These are phyloP conservation scores for Hirundo rustica DNA, from an alignment of 2,797 vertebrate species.

Conservation along the genomic window DNA sequence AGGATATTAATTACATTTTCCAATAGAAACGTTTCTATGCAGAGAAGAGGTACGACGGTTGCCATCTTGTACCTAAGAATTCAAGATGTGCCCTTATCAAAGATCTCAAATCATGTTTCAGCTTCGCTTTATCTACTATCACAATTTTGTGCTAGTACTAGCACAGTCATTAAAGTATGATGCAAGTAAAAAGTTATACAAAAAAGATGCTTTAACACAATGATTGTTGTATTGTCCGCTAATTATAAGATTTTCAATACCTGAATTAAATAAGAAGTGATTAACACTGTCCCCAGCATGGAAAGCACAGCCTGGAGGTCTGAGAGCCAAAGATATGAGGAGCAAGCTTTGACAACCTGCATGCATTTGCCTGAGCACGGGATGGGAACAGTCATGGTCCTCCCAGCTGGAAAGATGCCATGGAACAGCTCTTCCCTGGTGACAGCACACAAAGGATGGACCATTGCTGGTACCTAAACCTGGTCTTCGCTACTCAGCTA, in stretches of 20 bases:
- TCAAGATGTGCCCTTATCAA: neutral
- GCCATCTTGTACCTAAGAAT: neutral
- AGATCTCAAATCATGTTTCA: neutral
- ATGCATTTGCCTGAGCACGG: neutral
- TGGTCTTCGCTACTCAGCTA: neutral
- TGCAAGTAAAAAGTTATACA: neutral
- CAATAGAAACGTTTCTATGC: neutral
- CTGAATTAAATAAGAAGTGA: neutral
- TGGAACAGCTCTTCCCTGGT: neutral
- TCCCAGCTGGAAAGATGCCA: neutral
- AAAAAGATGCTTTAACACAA: neutral
- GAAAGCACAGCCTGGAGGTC: neutral
- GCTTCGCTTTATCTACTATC: neutral
- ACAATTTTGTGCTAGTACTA: neutral
- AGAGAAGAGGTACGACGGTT: neutral
- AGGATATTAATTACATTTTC: neutral
- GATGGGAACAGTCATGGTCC: neutral
- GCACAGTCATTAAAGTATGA: neutral
- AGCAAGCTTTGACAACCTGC: neutral
- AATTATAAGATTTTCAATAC: neutral
- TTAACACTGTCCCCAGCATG: neutral
- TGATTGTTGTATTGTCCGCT: neutral
- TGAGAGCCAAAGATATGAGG: neutral
- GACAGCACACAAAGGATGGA: neutral
- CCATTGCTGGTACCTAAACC: neutral